Conservation (phyloP, 1,140 invertebrate genomes). For the Agrypnia vestita region DNA sequence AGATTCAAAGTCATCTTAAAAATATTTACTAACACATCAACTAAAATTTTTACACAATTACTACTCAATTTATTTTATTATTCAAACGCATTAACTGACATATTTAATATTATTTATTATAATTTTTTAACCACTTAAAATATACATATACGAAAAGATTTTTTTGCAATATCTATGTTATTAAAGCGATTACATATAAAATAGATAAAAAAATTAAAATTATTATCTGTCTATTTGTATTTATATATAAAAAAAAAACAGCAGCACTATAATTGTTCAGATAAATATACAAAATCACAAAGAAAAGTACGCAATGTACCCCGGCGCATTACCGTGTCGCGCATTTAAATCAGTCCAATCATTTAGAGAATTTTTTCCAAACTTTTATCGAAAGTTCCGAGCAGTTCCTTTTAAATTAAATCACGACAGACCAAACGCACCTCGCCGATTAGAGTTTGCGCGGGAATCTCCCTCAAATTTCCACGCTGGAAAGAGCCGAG, state of each 20-base stretch:
- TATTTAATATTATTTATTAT: no score
- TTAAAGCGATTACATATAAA: no score
- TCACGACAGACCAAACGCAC: background rate
- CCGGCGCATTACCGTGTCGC: background rate
- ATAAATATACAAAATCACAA: no score
- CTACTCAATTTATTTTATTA: background rate
- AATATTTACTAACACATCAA: constrained; percentile 7
- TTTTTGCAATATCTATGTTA: no score
- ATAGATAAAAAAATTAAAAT: no score
- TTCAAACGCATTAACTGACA: background rate
- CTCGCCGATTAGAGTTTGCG: background rate
- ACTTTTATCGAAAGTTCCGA: background rate
- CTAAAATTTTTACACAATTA: background rate
- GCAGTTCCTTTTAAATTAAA: constrained; percentile 5
- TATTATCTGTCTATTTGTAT: no score
- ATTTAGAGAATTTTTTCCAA: constrained; percentile 12
- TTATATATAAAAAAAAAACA: no score
- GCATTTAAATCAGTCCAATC: background rate
- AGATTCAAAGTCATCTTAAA: constrained; percentile 31
- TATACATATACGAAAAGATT: no score
- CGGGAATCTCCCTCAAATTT: constrained; percentile 7
- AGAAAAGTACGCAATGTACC: background rate
- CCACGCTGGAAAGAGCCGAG: background rate
- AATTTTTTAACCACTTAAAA: no score
- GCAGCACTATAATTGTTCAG: no score